These are phyloP conservation scores for Bombus haemorrhoidalis DNA, from an alignment of 1,140 invertebrate genomes.

Conservation along the genomic window DNA sequence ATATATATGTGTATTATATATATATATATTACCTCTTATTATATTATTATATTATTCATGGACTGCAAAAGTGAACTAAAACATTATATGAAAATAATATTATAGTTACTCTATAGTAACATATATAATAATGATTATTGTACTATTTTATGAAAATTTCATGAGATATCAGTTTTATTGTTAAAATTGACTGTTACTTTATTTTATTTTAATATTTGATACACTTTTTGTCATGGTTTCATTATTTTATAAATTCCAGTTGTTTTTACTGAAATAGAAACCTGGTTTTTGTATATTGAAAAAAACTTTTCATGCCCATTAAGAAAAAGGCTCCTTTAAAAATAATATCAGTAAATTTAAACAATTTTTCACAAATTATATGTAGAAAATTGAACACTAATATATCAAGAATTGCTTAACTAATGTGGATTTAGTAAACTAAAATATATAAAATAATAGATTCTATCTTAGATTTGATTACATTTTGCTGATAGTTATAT, in stretches of 20 bases:
- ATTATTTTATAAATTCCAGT: constrained; percentile 43
- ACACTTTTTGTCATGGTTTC: constrained; percentile 39
- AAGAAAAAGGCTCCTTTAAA: constrained; percentile 18
- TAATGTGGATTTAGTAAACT: constrained; percentile 34
- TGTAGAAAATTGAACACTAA: constrained; percentile 29
- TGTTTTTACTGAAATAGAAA: constrained; percentile 33
- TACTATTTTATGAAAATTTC: constrained; percentile 73
- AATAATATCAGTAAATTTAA: constrained; percentile 37
- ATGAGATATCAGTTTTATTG: constrained; percentile 71
- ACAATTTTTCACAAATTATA: constrained; percentile 46
- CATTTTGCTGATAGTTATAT: constrained; percentile 28
- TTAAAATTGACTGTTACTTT: constrained; percentile 71
- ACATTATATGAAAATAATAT: constrained; percentile 71
- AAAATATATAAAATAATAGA: constrained; percentile 23
- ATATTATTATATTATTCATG: constrained; percentile 73
- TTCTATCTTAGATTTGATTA: constrained; percentile 46
- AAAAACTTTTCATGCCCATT: constrained; percentile 13
- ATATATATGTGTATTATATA: constrained; percentile 22
- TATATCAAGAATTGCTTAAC: constrained; percentile 32
- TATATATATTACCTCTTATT: constrained; percentile 58
- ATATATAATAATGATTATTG: constrained; percentile 68
- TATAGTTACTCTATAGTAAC: constrained; percentile 70
- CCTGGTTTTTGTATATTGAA: constrained; percentile 33
- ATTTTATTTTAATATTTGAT: constrained; percentile 61
- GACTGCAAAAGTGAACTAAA: constrained; percentile 66